Base-by-base conservation (phyloP, 2,797 vertebrate species). In the Clarias fuscus region DNA sequence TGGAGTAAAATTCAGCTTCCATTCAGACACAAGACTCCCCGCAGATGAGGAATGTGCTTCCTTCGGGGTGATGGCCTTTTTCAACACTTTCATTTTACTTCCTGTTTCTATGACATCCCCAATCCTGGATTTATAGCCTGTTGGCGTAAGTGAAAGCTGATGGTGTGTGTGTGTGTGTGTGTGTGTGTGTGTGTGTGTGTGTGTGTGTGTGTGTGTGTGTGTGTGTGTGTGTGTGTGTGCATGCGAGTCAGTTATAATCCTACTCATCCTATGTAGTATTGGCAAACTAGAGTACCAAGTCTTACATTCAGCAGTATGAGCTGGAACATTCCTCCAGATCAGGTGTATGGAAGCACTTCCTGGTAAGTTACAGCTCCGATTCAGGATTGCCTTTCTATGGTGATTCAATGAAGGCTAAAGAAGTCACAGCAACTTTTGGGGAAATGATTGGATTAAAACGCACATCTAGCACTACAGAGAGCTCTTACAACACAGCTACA, bases 31-130 rank as follows among this genome's bases (percentile, higher is more conserved):
- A 30, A 88, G 93, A 93, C 93, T 92, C 93, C 94, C 93, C 92
- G 91, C 92, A 86, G 92, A 88, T 93, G 92, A 93, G 93, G 94
- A 96, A 95, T 95, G 94, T 92, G 85, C 89, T 86, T 92, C 95
- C 95, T 96, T 96, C 95, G 96, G 94, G 91, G 91, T 90, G 93
- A 93, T 91, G 91, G 94, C 95, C 95, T 95, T 96, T 93, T 96
- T 95, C 93, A 92, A 94, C 85, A 93, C 93, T 95, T 95, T 91
- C 87, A 88, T 92, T 93, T 92, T 88, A 93, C 93, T 94, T 96
- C 94, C 94, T 93, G 93, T 96, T 95, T 93, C 95, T 93, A 95
- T 95, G 92, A 94, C 88, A 93, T 96, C 92, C 24, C 88, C 90
- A 77, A 87, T 91, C 84, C 64, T 71, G 89, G 62, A 87, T 70